Conservation (phyloP, 2,797 vertebrate species). For the Cichlasoma orientale region DNA sequence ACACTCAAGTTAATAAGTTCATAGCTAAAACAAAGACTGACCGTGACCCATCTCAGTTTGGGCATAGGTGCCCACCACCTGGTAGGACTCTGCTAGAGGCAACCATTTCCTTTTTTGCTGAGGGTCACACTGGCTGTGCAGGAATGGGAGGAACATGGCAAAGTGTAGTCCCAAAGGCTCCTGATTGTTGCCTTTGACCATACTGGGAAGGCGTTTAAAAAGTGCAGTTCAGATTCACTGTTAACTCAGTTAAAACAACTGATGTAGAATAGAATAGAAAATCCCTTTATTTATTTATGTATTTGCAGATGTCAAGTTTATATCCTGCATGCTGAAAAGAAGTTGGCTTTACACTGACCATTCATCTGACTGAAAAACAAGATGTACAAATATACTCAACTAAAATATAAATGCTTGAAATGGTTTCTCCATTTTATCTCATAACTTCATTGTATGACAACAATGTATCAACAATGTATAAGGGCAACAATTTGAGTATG, state of each 20-base stretch:
- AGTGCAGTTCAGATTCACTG: conserved; percentile 2
- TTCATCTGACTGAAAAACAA: too few relatives aligned
- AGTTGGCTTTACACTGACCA: too few relatives aligned
- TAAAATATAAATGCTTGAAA: too few relatives aligned
- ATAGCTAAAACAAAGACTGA: conserved; percentile 82
- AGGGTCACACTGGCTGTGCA: conserved; percentile 86
- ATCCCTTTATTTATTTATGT: too few relatives aligned
- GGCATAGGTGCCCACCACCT: conserved; percentile 92
- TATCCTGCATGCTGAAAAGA: background rate
- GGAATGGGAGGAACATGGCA: conserved; percentile 91
- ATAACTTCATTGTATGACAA: too few relatives aligned
- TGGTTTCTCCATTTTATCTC: too few relatives aligned
- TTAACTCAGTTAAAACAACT: background rate
- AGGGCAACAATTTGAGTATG: too few relatives aligned
- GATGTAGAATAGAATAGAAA: too few relatives aligned
- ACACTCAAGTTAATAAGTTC: background rate
- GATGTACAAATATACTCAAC: too few relatives aligned
- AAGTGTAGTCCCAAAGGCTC: conserved; percentile 87
- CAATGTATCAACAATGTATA: too few relatives aligned
- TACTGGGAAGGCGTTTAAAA: conserved; percentile 64
- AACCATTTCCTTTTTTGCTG: conserved; percentile 92
- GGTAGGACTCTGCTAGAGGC: conserved; percentile 76
- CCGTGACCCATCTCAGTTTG: conserved; percentile 98
- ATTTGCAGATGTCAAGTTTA: background rate
- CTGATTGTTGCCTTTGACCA: conserved; percentile 4